Conservation (phyloP, 1,140 invertebrate species). For the Gonatopus flavifemur region DNA sequence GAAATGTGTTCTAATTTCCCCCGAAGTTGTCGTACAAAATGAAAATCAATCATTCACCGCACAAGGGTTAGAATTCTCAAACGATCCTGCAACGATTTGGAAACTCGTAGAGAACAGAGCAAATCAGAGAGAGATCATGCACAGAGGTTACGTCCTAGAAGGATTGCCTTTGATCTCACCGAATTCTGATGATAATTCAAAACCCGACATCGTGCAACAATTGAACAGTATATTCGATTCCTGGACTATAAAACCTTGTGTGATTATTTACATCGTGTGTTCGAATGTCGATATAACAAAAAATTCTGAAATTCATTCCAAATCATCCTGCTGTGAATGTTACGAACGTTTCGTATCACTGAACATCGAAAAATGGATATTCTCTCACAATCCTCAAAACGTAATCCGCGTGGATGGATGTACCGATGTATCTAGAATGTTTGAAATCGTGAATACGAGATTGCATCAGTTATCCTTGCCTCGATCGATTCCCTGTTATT, state of each 20-base stretch:
- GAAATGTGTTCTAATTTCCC: constrained; percentile 62
- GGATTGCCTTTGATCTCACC: constrained; percentile 61
- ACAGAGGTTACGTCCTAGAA: constrained; percentile 63
- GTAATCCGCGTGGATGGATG: constrained; percentile 63
- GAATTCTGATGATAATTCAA: background rate
- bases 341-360: constrained; percentile 42
- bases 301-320: constrained; percentile 51
- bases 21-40: constrained; percentile 56
- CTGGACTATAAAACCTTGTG: constrained; percentile 51
- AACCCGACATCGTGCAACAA: constrained; percentile 10
- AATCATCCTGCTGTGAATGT: constrained; percentile 41
- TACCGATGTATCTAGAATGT: constrained; percentile 48
- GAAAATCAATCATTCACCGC: constrained; percentile 57
- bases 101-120: constrained; percentile 56
- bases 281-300: constrained; percentile 57
- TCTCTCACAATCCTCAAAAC: constrained; percentile 56
- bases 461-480: constrained; percentile 49
- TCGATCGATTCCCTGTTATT: constrained; percentile 51
- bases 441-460: constrained; percentile 52
- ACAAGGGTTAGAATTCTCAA: constrained; percentile 58
- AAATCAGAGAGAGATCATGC: constrained; percentile 52
- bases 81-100: constrained; percentile 53
- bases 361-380: constrained; percentile 55
- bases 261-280: constrained; percentile 61
- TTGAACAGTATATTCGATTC: constrained; percentile 32